Evolutionary conservation across 2,888 invertebrate species (phyloP), one percentile per base, ranked within the genome.

Genomic region (Troides aeacus): DNA sequence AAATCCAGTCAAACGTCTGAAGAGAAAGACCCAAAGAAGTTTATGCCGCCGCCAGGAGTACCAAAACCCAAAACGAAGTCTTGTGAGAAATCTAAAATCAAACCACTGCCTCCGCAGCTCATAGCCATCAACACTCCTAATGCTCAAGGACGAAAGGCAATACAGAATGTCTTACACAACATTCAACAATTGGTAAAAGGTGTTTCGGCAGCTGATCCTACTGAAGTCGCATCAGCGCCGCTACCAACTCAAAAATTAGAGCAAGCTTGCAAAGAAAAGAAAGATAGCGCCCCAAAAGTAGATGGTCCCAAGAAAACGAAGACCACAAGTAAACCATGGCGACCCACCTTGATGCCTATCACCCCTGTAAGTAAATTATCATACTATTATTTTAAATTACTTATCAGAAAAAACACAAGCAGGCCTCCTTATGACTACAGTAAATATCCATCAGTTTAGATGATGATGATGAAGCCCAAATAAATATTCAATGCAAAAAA

Each of bases 311-410:
- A 92, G 77, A 93, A 93, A 72, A 77, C 84, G 17, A 92, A 89
- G 73, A 87, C 92, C 0, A 92, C 94, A 63, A 94, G 93, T 66
- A 95, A 95, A 78, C 95, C 95, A 70, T 96, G 96, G 96, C 89
- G 95, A 70, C 96, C 96, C 0, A 95, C 95, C 7, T 87, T 96
- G 39, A 95, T 96, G 89, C 95, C 96, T 2, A 94, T 96, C 42
- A 94, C 93, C 68, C 87, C 79, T 73, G 92, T 92, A 80, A 83
- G 91, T 82, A 56, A 46, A 21, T n/a, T 21, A 56, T 56, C 21
- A 8, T 56, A 5, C 10, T 56, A n/a, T 56, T 21, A 56, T 21
- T 56, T 0, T 56, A 46, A 46, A 46, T 46, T 46, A 15, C 46
- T 46, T 1, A 46, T 46, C 15, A 46, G 46, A 15, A 12, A 15